phyloP scores from a whole-genome alignment of 2,888 invertebrate species.

The Parnassius apollo region DNA sequence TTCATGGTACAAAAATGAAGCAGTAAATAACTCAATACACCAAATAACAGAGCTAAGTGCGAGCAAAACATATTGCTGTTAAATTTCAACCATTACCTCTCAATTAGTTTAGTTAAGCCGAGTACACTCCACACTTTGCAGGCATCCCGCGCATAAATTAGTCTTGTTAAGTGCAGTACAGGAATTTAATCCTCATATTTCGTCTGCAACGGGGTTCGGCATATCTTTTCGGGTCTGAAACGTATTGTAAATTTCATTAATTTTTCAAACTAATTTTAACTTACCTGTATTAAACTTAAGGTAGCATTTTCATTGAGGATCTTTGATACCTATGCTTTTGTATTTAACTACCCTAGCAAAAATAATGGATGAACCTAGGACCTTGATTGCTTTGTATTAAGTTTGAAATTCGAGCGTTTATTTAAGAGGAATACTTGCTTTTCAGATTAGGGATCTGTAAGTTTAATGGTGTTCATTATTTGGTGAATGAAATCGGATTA shows the following conservation, averaged over 20 bases:
- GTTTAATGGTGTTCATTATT: conserved; percentile 73
- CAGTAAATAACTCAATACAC: conserved; percentile 10
- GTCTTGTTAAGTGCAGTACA: conserved; percentile 79
- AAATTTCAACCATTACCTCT: conserved; percentile 69
- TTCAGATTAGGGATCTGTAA: conserved; percentile 37
- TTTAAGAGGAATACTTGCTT: conserved; percentile 33
- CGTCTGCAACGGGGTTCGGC: conserved; percentile 71
- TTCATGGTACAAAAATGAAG: too few relatives aligned
- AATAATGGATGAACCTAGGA: conserved; percentile 10
- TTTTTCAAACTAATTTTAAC: conserved; percentile 46
- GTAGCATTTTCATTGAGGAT: conserved; percentile 44
- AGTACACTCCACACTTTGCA: conserved; percentile 50
- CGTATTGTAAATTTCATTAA: conserved; percentile 47
- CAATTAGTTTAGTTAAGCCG: conserved; percentile 74
- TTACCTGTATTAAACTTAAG: conserved; percentile 37
- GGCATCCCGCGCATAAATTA: conserved; percentile 73
- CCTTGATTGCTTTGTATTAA: conserved; percentile 28
- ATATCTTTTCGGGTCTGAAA: conserved; percentile 74
- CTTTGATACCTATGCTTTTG: conserved; percentile 33
- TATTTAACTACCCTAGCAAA: conserved; percentile 25
- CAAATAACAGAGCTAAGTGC: conserved; percentile 30
- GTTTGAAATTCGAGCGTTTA: conserved; percentile 28
- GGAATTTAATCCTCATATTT: conserved; percentile 81
- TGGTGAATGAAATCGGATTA: conserved; percentile 72
- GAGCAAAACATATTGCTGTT: conserved; percentile 53